Conservation (phyloP, 2,113 vertebrate genomes). For the Erythrolamprus reginae region DNA sequence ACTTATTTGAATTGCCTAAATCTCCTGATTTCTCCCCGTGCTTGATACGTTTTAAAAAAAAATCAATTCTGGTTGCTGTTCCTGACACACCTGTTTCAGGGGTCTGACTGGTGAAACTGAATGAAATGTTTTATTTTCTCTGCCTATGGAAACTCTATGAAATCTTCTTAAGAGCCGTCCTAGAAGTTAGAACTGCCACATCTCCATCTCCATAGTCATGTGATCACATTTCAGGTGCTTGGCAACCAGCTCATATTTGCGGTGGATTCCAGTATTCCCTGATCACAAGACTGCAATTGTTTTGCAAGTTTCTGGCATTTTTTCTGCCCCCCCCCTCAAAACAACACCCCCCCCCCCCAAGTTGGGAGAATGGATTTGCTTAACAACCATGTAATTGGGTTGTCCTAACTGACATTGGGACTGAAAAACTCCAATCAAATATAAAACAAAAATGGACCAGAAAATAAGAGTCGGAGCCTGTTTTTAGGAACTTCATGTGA, state of each 20-base stretch:
- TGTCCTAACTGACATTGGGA: neutral
- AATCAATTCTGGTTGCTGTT: neutral
- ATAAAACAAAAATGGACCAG: neutral
- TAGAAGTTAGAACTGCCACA: neutral
- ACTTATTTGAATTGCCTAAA: neutral
- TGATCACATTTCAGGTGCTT: neutral
- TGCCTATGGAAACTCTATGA: neutral
- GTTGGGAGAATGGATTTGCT: neutral
- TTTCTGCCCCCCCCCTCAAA: too few relatives aligned
- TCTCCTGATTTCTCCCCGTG: neutral
- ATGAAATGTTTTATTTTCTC: neutral
- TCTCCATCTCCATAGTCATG: neutral
- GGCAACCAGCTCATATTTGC: neutral
- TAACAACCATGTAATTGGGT: neutral
- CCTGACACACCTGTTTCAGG: neutral
- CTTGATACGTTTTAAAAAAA: too few relatives aligned
- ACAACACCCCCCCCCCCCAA: fast-evolving
- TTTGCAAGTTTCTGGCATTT: neutral
- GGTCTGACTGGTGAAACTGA: neutral
- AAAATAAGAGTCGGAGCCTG: neutral
- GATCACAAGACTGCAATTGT: neutral
- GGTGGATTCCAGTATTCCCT: neutral
- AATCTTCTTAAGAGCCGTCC: neutral
- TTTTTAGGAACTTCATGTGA: neutral
- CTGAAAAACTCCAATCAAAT: neutral